These are phyloP conservation scores for Leptogaster cylindrica DNA, from an alignment of 2,888 invertebrate species.

Conservation along the genomic window DNA sequence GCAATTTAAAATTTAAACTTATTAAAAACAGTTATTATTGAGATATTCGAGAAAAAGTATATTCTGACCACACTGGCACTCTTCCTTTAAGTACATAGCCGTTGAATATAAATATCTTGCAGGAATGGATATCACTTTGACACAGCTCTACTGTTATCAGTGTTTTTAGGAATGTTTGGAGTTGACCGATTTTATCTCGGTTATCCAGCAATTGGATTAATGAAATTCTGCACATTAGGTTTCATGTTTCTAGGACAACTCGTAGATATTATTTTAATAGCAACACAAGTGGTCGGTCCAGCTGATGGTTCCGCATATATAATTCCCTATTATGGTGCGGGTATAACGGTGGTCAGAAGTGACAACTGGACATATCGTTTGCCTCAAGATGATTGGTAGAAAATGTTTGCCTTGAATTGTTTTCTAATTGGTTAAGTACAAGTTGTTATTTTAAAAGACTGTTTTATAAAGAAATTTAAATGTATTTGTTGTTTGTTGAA, in stretches of 20 bases:
- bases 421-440: background rate
- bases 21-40: too few species aligned
- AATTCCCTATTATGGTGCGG: constrained; percentile 92
- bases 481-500: background rate
- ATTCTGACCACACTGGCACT: too few species aligned
- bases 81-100: too few species aligned
- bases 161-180: constrained; percentile 98
- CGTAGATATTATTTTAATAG: constrained; percentile 87
- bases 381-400: constrained; percentile 79
- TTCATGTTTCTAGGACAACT: constrained; percentile 96
- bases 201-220: constrained; percentile 92
- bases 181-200: constrained; percentile 98
- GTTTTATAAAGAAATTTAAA: constrained; percentile 9
- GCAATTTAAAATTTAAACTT: too few species aligned
- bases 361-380: constrained; percentile 85
- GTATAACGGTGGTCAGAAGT: constrained; percentile 78
- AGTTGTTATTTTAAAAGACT: constrained; percentile 19
- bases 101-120: constrained; percentile 53
- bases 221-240: constrained; percentile 94
- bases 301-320: constrained; percentile 95
- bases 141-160: constrained; percentile 88
- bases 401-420: constrained; percentile 27
- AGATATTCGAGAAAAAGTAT: too few species aligned
- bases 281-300: constrained; percentile 79
- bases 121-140: constrained; percentile 95